Evolutionary conservation across 2,888 invertebrate genomes (phyloP), one percentile per base, ranked within the genome.

Genomic region (Cephonodes hylas): DNA sequence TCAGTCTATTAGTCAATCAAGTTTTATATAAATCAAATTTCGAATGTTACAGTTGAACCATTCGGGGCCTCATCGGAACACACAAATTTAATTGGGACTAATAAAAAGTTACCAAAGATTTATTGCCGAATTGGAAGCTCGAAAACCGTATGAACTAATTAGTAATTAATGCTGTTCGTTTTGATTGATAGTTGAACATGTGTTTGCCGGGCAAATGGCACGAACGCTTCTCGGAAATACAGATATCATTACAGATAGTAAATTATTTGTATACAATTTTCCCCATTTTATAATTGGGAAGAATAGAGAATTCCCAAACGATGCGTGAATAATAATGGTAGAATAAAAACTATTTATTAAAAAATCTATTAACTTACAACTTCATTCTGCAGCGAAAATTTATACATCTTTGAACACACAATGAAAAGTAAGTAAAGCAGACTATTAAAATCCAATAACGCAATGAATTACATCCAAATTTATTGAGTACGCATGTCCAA

Each of bases 101-200:
- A 53, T 60, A 60, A 60, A 53, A 53, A 25, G 25, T 60, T 60
- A 46, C 45, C n/a, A 18, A 25, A 53, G 38, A 60, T 60, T 53
- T 53, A 76, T 77, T 77, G 71, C 66, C 23, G 42, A 60, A 42
- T 53, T 42, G 48, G 48, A 60, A 64, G 70, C 68, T 78, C 79
- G 80, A 76, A 80, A 80, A 73, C 74, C 70, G 73, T 81, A 84
- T 75, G 75, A 77, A 72, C 83, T 86, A 86, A 88, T 87, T 83
- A 79, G 79, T 85, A 86, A 85, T 85, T 83, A 85, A 83, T 79
- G 79, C 70, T 80, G 70, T 68, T 63, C 66, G 67, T 66, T 72
- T 74, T 82, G 85, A 86, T 84, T 79, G 85, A 84, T 83, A 65
- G 72, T 68, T 57, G 66, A 73, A 79, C 84, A 83, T 80, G 80